These are phyloP conservation scores for Vulpes vulpes DNA, from an alignment of 2,113 vertebrate genomes.

Conservation along the genomic window DNA sequence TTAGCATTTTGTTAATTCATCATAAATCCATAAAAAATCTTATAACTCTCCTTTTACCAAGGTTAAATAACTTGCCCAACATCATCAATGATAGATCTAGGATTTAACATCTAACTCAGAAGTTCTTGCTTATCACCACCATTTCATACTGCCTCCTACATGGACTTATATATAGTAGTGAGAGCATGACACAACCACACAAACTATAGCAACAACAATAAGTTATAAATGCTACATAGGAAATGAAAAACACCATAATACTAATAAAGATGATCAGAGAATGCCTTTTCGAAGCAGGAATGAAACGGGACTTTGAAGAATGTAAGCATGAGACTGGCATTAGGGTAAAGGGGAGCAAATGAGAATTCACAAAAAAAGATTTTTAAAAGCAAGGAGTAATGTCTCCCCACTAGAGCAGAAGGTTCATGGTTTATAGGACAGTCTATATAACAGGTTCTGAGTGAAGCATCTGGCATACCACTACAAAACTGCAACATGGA, in stretches of 20 bases:
- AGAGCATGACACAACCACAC: background rate
- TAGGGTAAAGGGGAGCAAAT: background rate
- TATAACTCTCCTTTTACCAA: background rate
- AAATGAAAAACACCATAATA: background rate
- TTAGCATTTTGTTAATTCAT: slow-evolving; percentile 16
- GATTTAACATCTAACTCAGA: background rate
- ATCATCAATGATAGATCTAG: background rate
- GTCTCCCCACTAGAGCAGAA: background rate
- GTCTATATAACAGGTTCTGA: background rate
- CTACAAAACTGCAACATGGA: background rate
- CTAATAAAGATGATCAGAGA: background rate
- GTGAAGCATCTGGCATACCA: slow-evolving; percentile 50
- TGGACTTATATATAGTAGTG: background rate
- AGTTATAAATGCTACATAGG: background rate
- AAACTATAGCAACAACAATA: background rate
- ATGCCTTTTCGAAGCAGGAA: background rate
- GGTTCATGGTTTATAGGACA: background rate
- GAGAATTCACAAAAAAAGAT: background rate
- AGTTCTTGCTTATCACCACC: background rate
- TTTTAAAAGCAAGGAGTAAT: slow-evolving; percentile 28
- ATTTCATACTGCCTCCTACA: background rate
- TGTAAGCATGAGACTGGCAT: background rate
- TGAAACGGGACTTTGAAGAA: background rate
- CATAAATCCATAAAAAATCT: background rate
- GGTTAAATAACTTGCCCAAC: background rate